These are phyloP conservation scores for Agrotis ipsilon DNA, from an alignment of 2,888 invertebrate genomes.

Conservation along the genomic window DNA sequence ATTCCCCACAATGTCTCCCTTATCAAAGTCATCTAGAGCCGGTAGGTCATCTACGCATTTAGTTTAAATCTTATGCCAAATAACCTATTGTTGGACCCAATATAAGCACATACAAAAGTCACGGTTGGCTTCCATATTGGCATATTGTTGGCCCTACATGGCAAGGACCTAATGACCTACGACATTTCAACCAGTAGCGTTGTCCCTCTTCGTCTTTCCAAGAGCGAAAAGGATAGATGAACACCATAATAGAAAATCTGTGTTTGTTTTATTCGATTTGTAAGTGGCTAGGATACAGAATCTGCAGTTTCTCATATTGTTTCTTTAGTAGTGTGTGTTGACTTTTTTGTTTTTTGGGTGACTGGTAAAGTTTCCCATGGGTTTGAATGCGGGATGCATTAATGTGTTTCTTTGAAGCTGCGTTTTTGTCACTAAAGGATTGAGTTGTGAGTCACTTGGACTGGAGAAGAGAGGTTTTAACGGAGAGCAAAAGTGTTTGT, in stretches of 20 bases:
- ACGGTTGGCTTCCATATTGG: conserved; percentile 89
- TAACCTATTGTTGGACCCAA: conserved; percentile 86
- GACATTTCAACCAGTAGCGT: conserved; percentile 88
- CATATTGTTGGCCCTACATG: conserved; percentile 89
- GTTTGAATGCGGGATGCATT: conserved; percentile 39
- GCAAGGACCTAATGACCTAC: conserved; percentile 90
- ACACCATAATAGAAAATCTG: conserved; percentile 88
- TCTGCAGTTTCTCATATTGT: conserved; percentile 85
- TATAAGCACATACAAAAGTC: conserved; percentile 81
- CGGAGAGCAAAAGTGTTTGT: too few relatives aligned
- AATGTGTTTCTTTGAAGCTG: conserved; percentile 21
- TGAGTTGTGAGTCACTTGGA: background rate
- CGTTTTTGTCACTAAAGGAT: conserved; percentile 4
- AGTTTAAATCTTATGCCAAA: conserved; percentile 78
- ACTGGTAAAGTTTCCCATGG: conserved; percentile 65
- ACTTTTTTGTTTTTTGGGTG: conserved; percentile 60
- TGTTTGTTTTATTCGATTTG: conserved; percentile 89
- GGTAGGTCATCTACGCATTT: conserved; percentile 82
- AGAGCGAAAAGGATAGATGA: conserved; percentile 77
- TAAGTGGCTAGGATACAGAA: conserved; percentile 83
- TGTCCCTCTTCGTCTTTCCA: conserved; percentile 75
- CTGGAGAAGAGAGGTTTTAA: background rate
- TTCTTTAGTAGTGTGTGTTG: conserved; percentile 74
- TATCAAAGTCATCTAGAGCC: conserved; percentile 85
- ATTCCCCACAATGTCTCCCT: conserved; percentile 69